phyloP scores from a whole-genome alignment of 1,140 invertebrate species.

The Micrasema minimum region DNA sequence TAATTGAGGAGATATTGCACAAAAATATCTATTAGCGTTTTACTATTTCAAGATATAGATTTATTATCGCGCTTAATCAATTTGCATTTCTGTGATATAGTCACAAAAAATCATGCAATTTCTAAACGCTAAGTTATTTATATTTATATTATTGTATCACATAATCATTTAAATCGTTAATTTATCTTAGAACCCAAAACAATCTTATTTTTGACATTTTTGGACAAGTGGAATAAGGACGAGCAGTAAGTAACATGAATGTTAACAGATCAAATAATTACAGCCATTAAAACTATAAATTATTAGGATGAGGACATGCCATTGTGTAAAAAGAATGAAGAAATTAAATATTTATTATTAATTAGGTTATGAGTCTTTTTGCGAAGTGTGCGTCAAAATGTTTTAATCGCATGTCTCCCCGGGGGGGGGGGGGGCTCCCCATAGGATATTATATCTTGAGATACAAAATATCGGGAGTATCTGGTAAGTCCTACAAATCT shows the following conservation, averaged over 20 bases:
- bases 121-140: too few species aligned
- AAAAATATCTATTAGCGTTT: too few species aligned
- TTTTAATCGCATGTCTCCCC: constrained; percentile 18
- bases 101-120: too few species aligned
- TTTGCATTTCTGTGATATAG: too few species aligned
- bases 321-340: background rate
- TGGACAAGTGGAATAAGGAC: constrained; percentile 4
- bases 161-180: too few species aligned
- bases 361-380: background rate
- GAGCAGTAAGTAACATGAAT: background rate
- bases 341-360: background rate
- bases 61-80: too few species aligned
- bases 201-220: background rate
- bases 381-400: constrained; percentile 17
- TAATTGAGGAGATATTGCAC: too few species aligned
- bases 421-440: background rate
- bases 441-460: too few species aligned
- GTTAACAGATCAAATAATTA: background rate
- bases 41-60: too few species aligned
- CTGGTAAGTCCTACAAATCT: constrained; percentile 40
- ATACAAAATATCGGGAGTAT: constrained; percentile 23
- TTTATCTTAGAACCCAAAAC: too few species aligned
- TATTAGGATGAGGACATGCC: background rate
- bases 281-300: background rate
- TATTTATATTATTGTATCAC: too few species aligned